Conservation (phyloP, 2,113 vertebrate genomes). For the Plecotus auritus region DNA sequence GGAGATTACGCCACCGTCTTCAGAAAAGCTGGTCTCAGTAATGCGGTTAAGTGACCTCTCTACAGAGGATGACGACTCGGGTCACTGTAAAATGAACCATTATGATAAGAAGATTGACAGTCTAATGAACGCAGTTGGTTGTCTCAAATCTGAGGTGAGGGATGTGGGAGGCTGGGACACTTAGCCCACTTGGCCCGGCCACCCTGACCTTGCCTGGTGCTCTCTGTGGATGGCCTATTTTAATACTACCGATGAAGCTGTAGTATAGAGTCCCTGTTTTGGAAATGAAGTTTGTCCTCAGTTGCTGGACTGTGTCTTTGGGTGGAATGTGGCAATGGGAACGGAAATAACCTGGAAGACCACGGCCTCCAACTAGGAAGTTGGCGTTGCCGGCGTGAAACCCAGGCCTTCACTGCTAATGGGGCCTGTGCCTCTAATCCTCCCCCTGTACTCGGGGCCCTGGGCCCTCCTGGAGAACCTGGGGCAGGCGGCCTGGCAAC, state of each 20-base stretch:
- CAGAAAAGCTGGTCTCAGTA: constrained; percentile 80
- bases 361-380: neutral
- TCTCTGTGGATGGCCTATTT: neutral
- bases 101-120: constrained; percentile 92
- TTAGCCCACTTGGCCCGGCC: too few relatives aligned
- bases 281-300: neutral
- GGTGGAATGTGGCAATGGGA: neutral
- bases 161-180: neutral
- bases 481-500: neutral
- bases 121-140: constrained; percentile 88
- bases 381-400: neutral
- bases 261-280: neutral
- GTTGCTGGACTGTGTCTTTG: neutral
- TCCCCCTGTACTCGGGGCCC: neutral
- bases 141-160: constrained; percentile 88
- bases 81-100: constrained; percentile 85
- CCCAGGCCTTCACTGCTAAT: too few relatives aligned
- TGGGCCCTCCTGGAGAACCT: neutral
- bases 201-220: neutral
- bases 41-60: constrained; percentile 89
- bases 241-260: neutral
- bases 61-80: constrained; percentile 87
- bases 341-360: neutral
- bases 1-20: constrained; percentile 82
- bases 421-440: neutral